Percentiles rank a stretch among this genome's conserved stretches.
phyloP scores from a whole-genome alignment of 2,888 invertebrate species.

The Callinectes sapidus region DNA sequence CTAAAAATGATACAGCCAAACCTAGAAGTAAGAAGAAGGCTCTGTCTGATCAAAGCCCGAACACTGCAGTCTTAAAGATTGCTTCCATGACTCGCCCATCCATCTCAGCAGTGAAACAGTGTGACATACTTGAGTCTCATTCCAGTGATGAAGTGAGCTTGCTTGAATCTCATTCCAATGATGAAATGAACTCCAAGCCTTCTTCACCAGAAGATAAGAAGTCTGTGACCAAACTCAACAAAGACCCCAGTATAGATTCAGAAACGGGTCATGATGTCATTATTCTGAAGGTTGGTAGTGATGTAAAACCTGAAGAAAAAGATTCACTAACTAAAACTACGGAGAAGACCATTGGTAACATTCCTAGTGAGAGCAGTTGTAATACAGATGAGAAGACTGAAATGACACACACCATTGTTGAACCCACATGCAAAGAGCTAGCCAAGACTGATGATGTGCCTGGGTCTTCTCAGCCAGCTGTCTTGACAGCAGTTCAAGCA shows the following conservation, averaged over 20 bases:
- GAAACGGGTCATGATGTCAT: neutral
- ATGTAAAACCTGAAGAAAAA: slow-evolving; percentile 7
- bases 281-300: neutral
- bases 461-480: neutral
- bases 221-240: neutral
- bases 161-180: neutral
- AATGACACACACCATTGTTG: neutral
- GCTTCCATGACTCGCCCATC: neutral
- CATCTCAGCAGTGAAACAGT: neutral
- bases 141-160: too few relatives aligned
- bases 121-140: neutral
- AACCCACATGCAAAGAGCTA: neutral
- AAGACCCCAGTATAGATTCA: neutral
- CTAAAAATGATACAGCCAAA: slow-evolving; percentile 17
- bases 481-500: neutral
- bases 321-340: neutral
- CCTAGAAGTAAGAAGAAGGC: slow-evolving; percentile 42
- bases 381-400: neutral
- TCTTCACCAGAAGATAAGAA: neutral
- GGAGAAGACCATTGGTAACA: neutral
- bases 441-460: neutral
- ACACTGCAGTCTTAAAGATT: slow-evolving; percentile 39
- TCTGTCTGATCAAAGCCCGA: neutral
- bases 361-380: neutral
- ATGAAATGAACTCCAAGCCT: neutral